Conservation (phyloP, 2,113 vertebrate species). For the Trichechus manatus region DNA sequence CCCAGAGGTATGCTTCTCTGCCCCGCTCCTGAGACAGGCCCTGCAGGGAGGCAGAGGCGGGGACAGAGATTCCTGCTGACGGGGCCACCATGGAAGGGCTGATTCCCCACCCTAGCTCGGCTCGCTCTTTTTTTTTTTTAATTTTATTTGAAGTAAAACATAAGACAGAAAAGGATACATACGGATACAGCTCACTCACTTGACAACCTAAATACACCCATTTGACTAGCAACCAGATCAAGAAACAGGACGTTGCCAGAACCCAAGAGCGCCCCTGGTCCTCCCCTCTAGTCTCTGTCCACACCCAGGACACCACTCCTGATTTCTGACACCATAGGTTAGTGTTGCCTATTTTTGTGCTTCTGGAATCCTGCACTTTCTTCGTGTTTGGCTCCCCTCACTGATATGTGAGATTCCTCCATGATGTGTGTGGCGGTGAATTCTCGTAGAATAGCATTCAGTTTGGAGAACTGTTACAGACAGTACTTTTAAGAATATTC, state of each 20-base stretch:
- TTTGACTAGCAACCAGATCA: neutral
- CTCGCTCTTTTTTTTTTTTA: neutral
- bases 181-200: accelerated
- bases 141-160: neutral
- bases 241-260: neutral
- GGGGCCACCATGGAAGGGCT: neutral
- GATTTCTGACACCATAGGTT: too few species aligned
- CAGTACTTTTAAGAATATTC: neutral
- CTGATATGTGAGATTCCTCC: neutral
- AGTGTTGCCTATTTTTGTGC: neutral
- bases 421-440: accelerated
- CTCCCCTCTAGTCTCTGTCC: neutral
- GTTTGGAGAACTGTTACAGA: neutral
- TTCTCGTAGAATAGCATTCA: neutral
- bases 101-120: neutral
- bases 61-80: neutral
- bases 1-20: neutral
- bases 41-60: too few species aligned
- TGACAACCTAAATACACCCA: neutral
- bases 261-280: neutral
- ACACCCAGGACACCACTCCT: neutral
- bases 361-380: neutral
- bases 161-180: neutral
- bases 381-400: neutral
- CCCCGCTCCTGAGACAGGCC: neutral